These are phyloP conservation scores for Drosophila austrosaltans DNA, from an alignment of 2,888 invertebrate genomes.

Conservation along the genomic window DNA sequence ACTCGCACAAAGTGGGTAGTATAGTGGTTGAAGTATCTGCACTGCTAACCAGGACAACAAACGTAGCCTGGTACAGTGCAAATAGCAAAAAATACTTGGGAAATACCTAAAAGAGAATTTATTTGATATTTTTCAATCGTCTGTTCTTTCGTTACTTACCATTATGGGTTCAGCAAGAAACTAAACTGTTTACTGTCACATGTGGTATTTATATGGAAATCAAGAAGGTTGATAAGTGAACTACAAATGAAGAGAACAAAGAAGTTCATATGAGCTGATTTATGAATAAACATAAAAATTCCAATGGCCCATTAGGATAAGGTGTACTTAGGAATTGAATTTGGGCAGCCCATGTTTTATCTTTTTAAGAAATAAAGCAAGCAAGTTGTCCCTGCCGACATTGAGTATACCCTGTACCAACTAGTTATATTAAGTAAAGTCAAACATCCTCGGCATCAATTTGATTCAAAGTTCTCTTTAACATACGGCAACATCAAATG, in stretches of 20 bases:
- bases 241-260: background rate
- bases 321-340: background rate
- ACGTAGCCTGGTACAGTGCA: background rate
- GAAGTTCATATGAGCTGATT: background rate
- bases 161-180: background rate
- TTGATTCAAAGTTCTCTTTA: no score
- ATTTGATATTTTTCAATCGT: background rate
- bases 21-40: no score
- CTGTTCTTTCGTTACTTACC: background rate
- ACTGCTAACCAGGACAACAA: no score
- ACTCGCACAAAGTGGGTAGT: background rate
- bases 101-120: background rate
- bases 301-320: background rate
- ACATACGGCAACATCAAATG: no score
- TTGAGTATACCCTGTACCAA: no score
- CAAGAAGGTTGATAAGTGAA: background rate
- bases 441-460: no score
- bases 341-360: background rate
- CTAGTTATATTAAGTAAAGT: no score
- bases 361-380: no score
- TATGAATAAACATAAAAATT: background rate
- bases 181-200: background rate
- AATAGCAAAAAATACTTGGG: background rate
- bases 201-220: background rate
- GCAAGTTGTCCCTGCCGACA: no score